Evolutionary conservation across 2,888 invertebrate genomes (phyloP).

Genomic region (Scaptomyza caliginosa): DNA sequence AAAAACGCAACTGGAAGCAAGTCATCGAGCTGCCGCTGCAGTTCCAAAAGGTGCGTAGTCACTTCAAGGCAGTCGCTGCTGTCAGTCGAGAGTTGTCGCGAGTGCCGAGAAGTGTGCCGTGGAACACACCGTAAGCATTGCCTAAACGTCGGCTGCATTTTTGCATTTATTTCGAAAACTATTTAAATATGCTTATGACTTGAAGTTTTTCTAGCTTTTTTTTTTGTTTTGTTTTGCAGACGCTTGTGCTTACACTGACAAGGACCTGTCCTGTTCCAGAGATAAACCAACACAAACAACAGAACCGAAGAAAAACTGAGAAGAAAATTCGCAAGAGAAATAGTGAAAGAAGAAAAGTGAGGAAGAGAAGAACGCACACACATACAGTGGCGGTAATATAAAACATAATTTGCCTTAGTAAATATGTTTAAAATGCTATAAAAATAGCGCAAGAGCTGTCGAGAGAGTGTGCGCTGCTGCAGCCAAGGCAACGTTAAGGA

Average conservation of each 20-base stretch:
- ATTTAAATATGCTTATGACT: constrained; percentile 66
- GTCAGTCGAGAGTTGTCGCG: constrained; percentile 42
- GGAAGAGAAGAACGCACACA: background rate
- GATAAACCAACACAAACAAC: too few species aligned
- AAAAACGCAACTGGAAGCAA: background rate
- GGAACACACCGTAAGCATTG: constrained; percentile 7
- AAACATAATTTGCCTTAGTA: constrained; percentile 60
- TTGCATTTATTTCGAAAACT: constrained; percentile 57
- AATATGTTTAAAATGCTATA: constrained; percentile 62
- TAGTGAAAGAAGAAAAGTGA: background rate
- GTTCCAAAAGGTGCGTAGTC: constrained; percentile 66
- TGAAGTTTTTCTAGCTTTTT: constrained; percentile 46
- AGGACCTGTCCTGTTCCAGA: constrained; percentile 3
- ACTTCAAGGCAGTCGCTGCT: constrained; percentile 51
- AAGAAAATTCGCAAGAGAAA: background rate
- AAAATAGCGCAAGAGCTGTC: constrained; percentile 12
- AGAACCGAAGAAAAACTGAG: background rate
- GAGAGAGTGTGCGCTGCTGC: background rate
- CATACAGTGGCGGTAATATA: constrained; percentile 21
- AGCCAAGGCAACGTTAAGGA: background rate
- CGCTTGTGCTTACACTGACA: constrained; percentile 14
- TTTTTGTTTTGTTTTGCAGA: constrained; percentile 46
- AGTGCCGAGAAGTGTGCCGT: constrained; percentile 10
- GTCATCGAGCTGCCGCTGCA: constrained; percentile 18
- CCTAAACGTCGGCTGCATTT: constrained; percentile 10